A percentile compares a stretch with the other conserved stretches of the same genome.
Conservation (phyloP, 2,797 vertebrate genomes). For the Carduelis carduelis region DNA sequence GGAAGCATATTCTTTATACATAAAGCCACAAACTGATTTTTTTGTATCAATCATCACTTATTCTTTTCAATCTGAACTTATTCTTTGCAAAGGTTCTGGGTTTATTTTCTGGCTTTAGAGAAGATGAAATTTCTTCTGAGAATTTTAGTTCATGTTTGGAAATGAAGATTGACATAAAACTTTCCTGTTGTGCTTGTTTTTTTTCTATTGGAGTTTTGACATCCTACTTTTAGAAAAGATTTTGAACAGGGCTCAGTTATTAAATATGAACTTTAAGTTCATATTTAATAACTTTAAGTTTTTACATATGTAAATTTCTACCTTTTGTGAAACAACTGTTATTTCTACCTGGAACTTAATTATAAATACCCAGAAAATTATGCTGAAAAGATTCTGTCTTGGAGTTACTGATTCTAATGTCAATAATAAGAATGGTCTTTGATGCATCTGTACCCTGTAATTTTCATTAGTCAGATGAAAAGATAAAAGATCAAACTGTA, state of each 20-base stretch:
- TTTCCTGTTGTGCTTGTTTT: not conserved
- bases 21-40: not conserved
- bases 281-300: not conserved
- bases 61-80: not conserved
- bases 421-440: not conserved
- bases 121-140: not conserved
- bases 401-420: not conserved
- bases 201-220: not conserved
- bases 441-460: not conserved
- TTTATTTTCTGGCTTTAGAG: not conserved
- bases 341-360: not conserved
- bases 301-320: not conserved
- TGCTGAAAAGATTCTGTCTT: not conserved
- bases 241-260: not conserved
- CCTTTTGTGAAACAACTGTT: not conserved
- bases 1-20: not conserved
- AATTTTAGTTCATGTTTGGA: not conserved
- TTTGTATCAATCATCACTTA: not conserved
- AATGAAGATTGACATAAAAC: not conserved
- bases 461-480: slow-evolving; percentile 24
- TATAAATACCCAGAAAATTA: not conserved
- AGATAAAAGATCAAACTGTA: not conserved
- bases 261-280: not conserved
- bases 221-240: not conserved
- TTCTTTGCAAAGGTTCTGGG: not conserved